Evolutionary conservation across 2,113 vertebrate genomes (phyloP).

Genomic region (Petroica traversi): DNA sequence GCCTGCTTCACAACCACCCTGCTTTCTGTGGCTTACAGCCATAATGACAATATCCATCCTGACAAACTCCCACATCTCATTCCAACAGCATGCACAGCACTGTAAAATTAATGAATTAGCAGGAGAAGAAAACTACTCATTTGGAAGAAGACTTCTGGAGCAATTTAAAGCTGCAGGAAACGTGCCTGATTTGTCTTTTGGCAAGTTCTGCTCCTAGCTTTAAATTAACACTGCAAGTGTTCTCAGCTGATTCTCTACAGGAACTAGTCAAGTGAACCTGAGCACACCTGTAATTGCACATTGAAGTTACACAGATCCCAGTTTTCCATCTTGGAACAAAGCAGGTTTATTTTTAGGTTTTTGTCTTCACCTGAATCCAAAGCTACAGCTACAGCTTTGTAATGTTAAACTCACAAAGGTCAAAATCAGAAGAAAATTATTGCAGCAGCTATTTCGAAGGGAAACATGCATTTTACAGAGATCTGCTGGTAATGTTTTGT

Average conservation of each 20-base stretch:
- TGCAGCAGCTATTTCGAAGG: not conserved
- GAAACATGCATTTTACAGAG: not conserved
- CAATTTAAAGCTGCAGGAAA: not conserved
- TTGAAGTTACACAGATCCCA: not conserved
- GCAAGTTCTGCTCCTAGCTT: not conserved
- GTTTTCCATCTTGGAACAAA: not conserved
- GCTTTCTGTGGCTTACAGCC: not conserved
- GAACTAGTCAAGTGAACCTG: not conserved
- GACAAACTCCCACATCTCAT: not conserved
- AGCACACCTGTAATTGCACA: not conserved
- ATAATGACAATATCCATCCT: not conserved
- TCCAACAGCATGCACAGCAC: not conserved
- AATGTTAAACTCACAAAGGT: not conserved
- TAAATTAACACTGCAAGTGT: slow-evolving; percentile 1
- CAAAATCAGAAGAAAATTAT: slow-evolving; percentile 2
- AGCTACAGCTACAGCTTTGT: not conserved
- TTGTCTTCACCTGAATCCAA: not conserved
- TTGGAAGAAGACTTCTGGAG: slow-evolving; percentile 21
- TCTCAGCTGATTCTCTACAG: not conserved
- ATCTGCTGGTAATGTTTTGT: not conserved
- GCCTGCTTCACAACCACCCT: not conserved
- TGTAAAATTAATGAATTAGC: not conserved
- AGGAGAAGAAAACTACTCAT: not conserved
- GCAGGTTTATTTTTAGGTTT: slow-evolving; percentile 35
- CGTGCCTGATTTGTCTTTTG: not conserved